Conservation (phyloP, 2,113 vertebrate species). For the zebrafish (Danio rerio) region GRCz12tu NC_133176.1:18895001-18895500, state of each 20-base stretch:
- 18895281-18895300: neutral
- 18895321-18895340: constrained; percentile 2
- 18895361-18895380: neutral
- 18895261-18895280: neutral
- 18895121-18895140: constrained; percentile 41
- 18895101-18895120: constrained; percentile 41
- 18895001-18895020: constrained; percentile 22
- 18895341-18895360: neutral
- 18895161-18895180: constrained; percentile 23
- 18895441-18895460: constrained; percentile 4
- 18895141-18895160: constrained; percentile 29
- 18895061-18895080: constrained; percentile 23
- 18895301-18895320: constrained; percentile 4
- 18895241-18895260: constrained; percentile 11
- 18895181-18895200: constrained; percentile 8
- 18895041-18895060: constrained; percentile 31
- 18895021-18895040: constrained; percentile 1
- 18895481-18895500: constrained; percentile 5
- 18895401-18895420: constrained; percentile 12
- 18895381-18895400: constrained; percentile 2
- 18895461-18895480: constrained; percentile 17
- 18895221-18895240: neutral
- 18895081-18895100: constrained; percentile 40
- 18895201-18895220: neutral
- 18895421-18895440: neutral